These are phyloP conservation scores for Crossaster papposus DNA, from an alignment of 53 echinoderm and acorn worm genomes.

Conservation along the genomic window DNA sequence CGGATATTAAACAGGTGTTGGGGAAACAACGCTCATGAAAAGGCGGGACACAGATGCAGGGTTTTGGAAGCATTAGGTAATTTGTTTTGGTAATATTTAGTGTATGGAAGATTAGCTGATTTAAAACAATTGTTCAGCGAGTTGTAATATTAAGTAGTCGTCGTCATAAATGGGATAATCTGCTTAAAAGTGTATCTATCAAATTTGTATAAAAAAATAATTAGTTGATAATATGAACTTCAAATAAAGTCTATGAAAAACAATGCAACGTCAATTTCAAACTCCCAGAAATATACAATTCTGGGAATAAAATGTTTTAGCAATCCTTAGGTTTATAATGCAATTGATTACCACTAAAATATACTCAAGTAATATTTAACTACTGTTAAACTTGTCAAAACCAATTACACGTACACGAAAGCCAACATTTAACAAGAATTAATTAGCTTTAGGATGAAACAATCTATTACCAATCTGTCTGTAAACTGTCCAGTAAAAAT, in stretches of 20 bases:
- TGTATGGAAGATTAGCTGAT: not conserved
- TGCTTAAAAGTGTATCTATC: not conserved
- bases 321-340: too few relatives aligned
- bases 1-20: not conserved
- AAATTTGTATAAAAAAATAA: not conserved
- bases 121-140: not conserved
- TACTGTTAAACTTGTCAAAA: not conserved
- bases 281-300: too few relatives aligned
- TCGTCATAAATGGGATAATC: not conserved
- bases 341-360: too few relatives aligned
- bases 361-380: too few relatives aligned
- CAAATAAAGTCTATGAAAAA: too few relatives aligned
- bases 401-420: not conserved
- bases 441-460: not conserved
- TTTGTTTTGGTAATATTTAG: not conserved
- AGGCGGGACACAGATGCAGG: not conserved
- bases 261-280: too few relatives aligned
- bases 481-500: not conserved
- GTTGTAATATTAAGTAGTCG: not conserved
- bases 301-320: too few relatives aligned
- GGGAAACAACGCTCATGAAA: not conserved
- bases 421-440: not conserved
- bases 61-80: not conserved
- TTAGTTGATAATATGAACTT: not conserved
- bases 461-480: not conserved